These are phyloP conservation scores for Plectrocnemia conspersa DNA, from an alignment of 1,140 invertebrate species.

Conservation along the genomic window DNA sequence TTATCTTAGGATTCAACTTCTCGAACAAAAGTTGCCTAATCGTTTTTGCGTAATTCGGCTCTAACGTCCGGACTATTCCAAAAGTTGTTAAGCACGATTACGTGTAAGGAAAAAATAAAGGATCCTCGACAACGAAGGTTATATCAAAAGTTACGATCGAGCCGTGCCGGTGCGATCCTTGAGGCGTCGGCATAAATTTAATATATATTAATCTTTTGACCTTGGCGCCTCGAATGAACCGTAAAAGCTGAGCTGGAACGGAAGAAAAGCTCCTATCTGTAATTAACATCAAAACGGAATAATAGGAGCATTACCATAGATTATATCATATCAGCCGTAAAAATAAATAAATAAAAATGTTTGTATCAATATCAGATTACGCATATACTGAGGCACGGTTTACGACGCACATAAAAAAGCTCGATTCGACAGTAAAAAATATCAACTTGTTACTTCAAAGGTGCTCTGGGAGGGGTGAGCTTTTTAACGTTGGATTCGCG, in stretches of 20 bases:
- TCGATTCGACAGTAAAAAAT: conserved; percentile 18
- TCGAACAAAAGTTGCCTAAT: neutral
- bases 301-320: too few relatives aligned
- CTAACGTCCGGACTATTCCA: neutral
- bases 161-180: neutral
- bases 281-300: neutral
- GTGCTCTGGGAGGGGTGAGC: conserved; percentile 3
- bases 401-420: conserved; percentile 16
- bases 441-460: conserved; percentile 22
- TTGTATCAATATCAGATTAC: neutral
- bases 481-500: neutral
- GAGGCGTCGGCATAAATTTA: too few relatives aligned
- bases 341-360: conserved; percentile 2
- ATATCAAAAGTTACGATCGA: conserved; percentile 1
- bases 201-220: too few relatives aligned
- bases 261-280: neutral
- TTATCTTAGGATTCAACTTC: neutral
- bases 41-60: conserved; percentile 6
- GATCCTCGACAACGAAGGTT: neutral
- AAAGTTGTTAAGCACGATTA: neutral
- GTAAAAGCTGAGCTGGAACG: too few relatives aligned
- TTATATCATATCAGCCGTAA: too few relatives aligned
- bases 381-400: conserved; percentile 11
- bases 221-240: too few relatives aligned
- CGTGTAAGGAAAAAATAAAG: neutral